Evolutionary conservation across 2,888 invertebrate genomes (phyloP).

Genomic region (Melinaea menophilus): DNA sequence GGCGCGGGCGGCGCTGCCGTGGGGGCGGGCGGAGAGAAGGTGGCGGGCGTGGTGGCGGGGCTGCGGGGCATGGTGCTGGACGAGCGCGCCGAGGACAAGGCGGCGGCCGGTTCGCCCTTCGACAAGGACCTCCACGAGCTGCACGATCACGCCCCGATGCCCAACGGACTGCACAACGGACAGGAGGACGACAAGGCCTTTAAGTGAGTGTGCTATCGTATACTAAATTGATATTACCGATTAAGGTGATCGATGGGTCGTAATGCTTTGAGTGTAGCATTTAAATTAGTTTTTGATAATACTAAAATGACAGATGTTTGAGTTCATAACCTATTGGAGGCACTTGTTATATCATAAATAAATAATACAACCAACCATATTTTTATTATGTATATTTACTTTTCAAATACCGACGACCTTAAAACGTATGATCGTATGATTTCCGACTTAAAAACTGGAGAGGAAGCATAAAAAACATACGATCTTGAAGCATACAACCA

Average conservation of each 20-base stretch:
- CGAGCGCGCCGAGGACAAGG: constrained; percentile 67
- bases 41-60: constrained; percentile 66
- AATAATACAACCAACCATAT: too few relatives aligned
- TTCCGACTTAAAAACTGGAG: too few relatives aligned
- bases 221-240: neutral
- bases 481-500: too few relatives aligned
- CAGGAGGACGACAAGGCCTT: constrained; percentile 93
- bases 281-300: too few relatives aligned
- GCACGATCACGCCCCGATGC: constrained; percentile 70
- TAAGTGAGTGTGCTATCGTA: constrained; percentile 82
- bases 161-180: constrained; percentile 78
- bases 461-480: too few relatives aligned
- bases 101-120: constrained; percentile 65
- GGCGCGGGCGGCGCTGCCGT: constrained; percentile 44
- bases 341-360: too few relatives aligned
- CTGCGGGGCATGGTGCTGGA: constrained; percentile 70
- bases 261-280: too few relatives aligned
- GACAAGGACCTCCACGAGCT: constrained; percentile 71
- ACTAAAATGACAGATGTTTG: too few relatives aligned
- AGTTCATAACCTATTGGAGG: too few relatives aligned
- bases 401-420: too few relatives aligned
- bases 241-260: neutral
- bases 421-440: too few relatives aligned
- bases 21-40: constrained; percentile 60
- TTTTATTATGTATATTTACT: too few relatives aligned